These are phyloP conservation scores for Drosophila nr. medialis DNA, from an alignment of 2,888 invertebrate genomes.

Conservation along the genomic window DNA sequence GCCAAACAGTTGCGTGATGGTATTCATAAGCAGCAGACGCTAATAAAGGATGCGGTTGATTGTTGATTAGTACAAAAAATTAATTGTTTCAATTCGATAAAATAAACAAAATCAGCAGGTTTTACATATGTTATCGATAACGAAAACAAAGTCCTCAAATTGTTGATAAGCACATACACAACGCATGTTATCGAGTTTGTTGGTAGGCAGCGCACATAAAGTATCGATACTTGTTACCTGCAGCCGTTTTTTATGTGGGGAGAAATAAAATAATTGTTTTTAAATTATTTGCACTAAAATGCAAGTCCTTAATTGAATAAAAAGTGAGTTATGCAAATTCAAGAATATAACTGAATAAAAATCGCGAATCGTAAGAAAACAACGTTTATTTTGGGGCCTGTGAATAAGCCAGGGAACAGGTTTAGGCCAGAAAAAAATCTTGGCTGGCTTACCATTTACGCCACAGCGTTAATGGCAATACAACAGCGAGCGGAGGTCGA, in stretches of 20 bases:
- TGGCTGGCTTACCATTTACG: slow-evolving; percentile 79
- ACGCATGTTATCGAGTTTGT: slow-evolving; percentile 40
- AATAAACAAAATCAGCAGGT: slow-evolving; percentile 8
- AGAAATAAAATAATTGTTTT: slow-evolving; percentile 62
- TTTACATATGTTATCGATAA: slow-evolving; percentile 35
- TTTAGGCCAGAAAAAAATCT: slow-evolving; percentile 78
- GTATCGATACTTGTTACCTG: slow-evolving; percentile 59
- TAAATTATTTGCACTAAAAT: slow-evolving; percentile 55
- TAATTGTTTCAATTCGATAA: neutral
- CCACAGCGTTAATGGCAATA: slow-evolving; percentile 72
- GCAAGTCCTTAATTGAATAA: slow-evolving; percentile 50
- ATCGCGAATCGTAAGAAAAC: slow-evolving; percentile 3
- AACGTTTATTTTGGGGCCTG: slow-evolving; percentile 22
- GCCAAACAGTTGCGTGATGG: slow-evolving; percentile 73
- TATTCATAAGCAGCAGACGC: slow-evolving; percentile 64
- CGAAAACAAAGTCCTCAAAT: slow-evolving; percentile 5
- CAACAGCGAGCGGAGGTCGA: slow-evolving; percentile 74
- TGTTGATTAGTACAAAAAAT: slow-evolving; percentile 17
- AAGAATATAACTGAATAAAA: neutral
- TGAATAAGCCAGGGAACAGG: slow-evolving; percentile 75
- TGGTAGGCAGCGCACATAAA: slow-evolving; percentile 48
- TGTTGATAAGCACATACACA: slow-evolving; percentile 26
- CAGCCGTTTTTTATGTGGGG: slow-evolving; percentile 64
- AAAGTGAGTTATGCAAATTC: slow-evolving; percentile 45
- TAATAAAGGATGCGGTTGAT: slow-evolving; percentile 56